These are phyloP conservation scores for Galago senegalensis DNA, from an alignment of 2,797 vertebrate species.

Conservation along the genomic window DNA sequence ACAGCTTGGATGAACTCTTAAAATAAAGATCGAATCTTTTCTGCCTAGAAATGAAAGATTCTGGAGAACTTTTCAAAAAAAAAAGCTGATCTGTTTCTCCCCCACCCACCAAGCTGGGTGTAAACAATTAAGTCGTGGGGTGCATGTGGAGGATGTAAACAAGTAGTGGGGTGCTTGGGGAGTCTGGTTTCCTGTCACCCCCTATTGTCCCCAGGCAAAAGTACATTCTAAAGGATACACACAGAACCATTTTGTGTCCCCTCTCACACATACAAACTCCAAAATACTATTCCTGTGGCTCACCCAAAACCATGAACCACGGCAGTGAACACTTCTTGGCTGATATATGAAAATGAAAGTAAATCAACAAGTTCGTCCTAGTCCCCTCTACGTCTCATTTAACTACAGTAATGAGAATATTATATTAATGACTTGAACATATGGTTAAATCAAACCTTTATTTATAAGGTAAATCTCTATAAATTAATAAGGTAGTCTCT, in stretches of 20 bases:
- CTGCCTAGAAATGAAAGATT: not conserved
- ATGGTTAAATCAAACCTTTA: not conserved
- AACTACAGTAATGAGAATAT: not conserved
- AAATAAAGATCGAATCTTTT: slow-evolving; percentile 28
- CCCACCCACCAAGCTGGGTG: not conserved
- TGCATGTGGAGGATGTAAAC: not conserved
- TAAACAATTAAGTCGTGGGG: not conserved
- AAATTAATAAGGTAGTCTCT: slow-evolving; percentile 2
- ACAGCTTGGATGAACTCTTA: slow-evolving; percentile 26
- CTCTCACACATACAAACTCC: not conserved
- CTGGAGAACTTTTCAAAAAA: slow-evolving; percentile 16
- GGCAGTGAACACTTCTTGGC: not conserved
- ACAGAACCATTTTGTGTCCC: not conserved
- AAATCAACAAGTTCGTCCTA: slow-evolving; percentile 13
- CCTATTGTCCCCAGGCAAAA: slow-evolving; percentile 28
- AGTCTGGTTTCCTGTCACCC: not conserved
- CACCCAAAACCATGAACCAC: not conserved
- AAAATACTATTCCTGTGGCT: not conserved
- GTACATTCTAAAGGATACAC: not conserved
- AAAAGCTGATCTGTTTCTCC: slow-evolving; percentile 11
- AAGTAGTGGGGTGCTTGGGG: not conserved
- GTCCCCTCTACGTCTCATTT: not conserved
- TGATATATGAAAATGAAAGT: slow-evolving; percentile 9
- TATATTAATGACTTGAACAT: slow-evolving; percentile 14
- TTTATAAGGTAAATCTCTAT: not conserved